phyloP scores from a whole-genome alignment of 2,888 invertebrate species.

The Micropterix aruncella region DNA sequence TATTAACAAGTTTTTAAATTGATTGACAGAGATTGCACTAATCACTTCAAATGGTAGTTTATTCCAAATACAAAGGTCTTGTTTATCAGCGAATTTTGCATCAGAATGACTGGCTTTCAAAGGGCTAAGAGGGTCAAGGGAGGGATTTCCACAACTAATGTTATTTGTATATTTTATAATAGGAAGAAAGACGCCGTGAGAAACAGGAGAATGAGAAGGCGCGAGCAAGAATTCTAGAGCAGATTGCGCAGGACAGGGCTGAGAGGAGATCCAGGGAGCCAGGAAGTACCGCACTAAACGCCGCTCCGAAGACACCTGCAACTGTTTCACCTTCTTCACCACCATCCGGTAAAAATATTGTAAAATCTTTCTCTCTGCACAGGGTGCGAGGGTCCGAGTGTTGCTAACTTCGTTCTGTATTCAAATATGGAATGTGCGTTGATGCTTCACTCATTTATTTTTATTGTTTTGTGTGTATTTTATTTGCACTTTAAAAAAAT shows the following conservation, averaged over 20 bases:
- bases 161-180: constrained; percentile 4
- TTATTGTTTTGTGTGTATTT: too few relatives aligned
- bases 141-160: not conserved
- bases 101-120: too few relatives aligned
- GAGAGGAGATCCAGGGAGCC: constrained; percentile 39
- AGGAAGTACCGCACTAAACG: constrained; percentile 10
- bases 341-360: constrained; percentile 15
- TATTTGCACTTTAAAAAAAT: too few relatives aligned
- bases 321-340: constrained; percentile 5
- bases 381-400: not conserved
- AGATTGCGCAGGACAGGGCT: constrained; percentile 75
- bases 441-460: too few relatives aligned
- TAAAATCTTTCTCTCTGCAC: constrained; percentile 12
- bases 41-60: too few relatives aligned
- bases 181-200: constrained; percentile 62
- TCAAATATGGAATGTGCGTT: too few relatives aligned
- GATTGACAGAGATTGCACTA: too few relatives aligned
- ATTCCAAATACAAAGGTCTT: too few relatives aligned
- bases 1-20: too few relatives aligned
- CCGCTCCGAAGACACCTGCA: constrained; percentile 10
- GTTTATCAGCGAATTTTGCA: too few relatives aligned
- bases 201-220: constrained; percentile 61
- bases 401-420: too few relatives aligned
- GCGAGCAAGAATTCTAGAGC: constrained; percentile 61
- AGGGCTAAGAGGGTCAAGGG: too few relatives aligned